Conservation (phyloP, 92 coral and sea anemone species). For the Galaxea fascicularis region DNA sequence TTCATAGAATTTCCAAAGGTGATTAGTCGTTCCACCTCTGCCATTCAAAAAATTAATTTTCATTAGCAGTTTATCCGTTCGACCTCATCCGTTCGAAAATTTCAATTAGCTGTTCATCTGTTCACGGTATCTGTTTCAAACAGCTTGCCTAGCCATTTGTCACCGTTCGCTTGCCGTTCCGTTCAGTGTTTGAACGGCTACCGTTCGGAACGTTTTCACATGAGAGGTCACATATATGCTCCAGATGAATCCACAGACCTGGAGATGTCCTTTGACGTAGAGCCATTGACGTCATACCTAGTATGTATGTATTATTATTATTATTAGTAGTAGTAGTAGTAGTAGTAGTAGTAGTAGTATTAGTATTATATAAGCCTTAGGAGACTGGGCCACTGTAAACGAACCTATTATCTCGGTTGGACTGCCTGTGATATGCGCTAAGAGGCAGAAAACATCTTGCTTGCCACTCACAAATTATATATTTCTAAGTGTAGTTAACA, state of each 20-base stretch:
- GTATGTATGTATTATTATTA: background rate
- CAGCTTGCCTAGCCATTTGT: too few relatives aligned
- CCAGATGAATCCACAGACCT: constrained; percentile 29
- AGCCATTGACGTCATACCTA: background rate
- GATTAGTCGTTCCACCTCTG: too few relatives aligned
- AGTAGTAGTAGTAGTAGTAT: background rate
- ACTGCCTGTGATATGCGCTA: constrained; percentile 9
- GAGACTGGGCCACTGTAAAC: constrained; percentile 15
- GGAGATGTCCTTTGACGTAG: constrained; percentile 24
- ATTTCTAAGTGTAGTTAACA: constrained; percentile 9
- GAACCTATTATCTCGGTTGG: constrained; percentile 12
- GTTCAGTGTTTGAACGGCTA: too few relatives aligned
- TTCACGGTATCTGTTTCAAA: too few relatives aligned
- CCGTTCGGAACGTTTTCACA: too few relatives aligned
- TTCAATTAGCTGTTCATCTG: too few relatives aligned
- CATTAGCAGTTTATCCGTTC: too few relatives aligned
- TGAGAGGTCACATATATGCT: constrained; percentile 40
- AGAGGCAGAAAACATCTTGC: constrained; percentile 14
- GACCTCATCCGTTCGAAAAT: too few relatives aligned
- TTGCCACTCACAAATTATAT: constrained; percentile 7
- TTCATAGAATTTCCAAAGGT: too few relatives aligned
- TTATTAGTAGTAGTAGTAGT: background rate
- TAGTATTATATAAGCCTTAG: constrained; percentile 27
- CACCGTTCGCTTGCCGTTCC: too few relatives aligned
- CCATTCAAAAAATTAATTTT: too few relatives aligned